phyloP scores from a whole-genome alignment of 1,140 invertebrate genomes.

The Drosophila saltans region DNA sequence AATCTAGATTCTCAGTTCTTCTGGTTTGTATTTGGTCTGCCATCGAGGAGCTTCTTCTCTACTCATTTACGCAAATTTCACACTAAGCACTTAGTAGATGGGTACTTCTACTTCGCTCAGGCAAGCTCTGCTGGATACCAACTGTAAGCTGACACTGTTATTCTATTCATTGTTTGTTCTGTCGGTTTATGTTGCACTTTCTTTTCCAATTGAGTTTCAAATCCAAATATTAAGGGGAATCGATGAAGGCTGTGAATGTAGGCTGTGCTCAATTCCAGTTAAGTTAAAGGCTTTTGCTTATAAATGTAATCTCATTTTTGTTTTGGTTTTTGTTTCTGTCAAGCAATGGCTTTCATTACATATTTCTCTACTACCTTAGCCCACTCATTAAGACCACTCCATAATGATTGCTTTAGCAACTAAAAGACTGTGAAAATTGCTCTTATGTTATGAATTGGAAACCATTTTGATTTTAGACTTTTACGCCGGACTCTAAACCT shows the following conservation, averaged over 20 bases:
- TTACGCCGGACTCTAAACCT: too few relatives aligned
- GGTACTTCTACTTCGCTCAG: conserved; percentile 27
- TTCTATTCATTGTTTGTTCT: conserved; percentile 24
- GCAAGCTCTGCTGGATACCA: conserved; percentile 5
- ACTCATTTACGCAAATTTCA: conserved; percentile 65
- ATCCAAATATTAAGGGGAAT: not conserved
- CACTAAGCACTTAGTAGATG: conserved; percentile 54
- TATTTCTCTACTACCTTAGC: too few relatives aligned
- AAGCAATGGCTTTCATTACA: too few relatives aligned
- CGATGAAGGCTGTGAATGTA: not conserved
- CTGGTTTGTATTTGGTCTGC: conserved; percentile 30
- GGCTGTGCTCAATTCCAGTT: conserved; percentile 4
- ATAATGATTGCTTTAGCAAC: too few relatives aligned
- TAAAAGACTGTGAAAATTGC: not conserved
- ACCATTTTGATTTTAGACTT: conserved; percentile 7
- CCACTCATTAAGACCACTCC: too few relatives aligned
- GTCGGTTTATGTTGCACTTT: conserved; percentile 19
- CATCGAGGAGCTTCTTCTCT: conserved; percentile 19
- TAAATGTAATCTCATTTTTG: not conserved
- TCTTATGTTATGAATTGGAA: too few relatives aligned
- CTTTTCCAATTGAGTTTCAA: conserved; percentile 24
- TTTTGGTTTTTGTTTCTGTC: not conserved
- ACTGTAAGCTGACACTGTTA: conserved; percentile 54
- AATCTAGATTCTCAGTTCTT: conserved; percentile 1
- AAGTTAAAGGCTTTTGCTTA: not conserved